phyloP scores from a whole-genome alignment of 2,113 vertebrate genomes.

The Zootoca vivipara region DNA sequence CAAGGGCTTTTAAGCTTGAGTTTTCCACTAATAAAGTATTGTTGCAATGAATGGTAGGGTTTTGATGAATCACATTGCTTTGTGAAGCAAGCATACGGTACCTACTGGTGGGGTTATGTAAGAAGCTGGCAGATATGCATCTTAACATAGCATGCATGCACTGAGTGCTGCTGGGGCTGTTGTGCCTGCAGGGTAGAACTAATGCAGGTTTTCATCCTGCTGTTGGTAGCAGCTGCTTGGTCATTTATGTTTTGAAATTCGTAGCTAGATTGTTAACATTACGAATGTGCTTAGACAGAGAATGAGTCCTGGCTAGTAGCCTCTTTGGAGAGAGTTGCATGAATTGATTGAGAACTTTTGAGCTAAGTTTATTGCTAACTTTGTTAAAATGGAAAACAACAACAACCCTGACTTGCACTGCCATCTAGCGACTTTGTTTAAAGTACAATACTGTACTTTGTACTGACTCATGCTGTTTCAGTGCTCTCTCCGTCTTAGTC shows the following conservation, averaged over 20 bases:
- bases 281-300: neutral
- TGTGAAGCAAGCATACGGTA: neutral
- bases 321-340: neutral
- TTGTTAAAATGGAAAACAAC: neutral
- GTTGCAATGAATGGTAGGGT: neutral
- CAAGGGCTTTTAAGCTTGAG: neutral
- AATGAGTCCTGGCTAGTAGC: neutral
- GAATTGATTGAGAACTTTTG: neutral
- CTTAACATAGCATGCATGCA: neutral
- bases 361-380: neutral
- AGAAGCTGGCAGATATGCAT: neutral
- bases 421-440: slow-evolving; percentile 59
- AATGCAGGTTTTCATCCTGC: neutral
- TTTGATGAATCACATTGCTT: neutral
- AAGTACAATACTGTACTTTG: neutral
- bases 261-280: neutral
- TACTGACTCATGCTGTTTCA: neutral
- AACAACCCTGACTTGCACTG: slow-evolving; percentile 38
- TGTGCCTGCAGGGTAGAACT: neutral
- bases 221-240: neutral
- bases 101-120: neutral
- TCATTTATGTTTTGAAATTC: neutral
- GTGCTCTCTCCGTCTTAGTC: neutral
- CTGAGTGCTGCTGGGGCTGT: neutral
- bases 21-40: neutral